Percentiles rank a stretch among this genome's conserved stretches.
Conservation (phyloP, 2,113 vertebrate genomes). For the Pangasianodon hypophthalmus region DNA sequence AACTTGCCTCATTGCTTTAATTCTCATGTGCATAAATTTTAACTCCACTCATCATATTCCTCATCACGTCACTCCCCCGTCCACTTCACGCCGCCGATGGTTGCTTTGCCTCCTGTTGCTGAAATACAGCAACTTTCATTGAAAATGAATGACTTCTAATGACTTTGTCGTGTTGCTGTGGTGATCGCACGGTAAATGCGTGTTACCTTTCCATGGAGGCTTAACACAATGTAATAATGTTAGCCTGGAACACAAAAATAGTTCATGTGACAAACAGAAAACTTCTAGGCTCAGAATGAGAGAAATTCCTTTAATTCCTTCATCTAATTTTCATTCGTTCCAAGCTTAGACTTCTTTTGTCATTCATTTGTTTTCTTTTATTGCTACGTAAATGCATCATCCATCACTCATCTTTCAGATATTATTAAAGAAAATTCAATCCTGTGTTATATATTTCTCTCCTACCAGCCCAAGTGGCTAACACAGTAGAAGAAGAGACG, state of each 20-base stretch:
- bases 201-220: background rate
- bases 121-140: background rate
- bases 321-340: background rate
- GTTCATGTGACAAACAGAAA: background rate
- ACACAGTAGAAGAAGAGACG: slow-evolving; percentile 65
- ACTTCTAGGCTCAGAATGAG: background rate
- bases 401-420: background rate
- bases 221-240: background rate
- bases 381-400: background rate
- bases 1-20: no score
- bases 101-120: background rate
- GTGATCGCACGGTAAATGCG: background rate
- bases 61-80: background rate
- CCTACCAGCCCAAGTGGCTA: slow-evolving; percentile 50
- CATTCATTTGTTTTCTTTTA: background rate
- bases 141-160: background rate
- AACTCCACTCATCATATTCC: background rate
- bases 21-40: no score
- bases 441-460: slow-evolving; percentile 27
- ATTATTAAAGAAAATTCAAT: background rate
- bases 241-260: background rate
- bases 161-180: background rate
- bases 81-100: background rate
- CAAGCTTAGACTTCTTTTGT: background rate
- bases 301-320: background rate